phyloP scores from a whole-genome alignment of 1,140 invertebrate species.

The Drosophila nebulosa region DNA sequence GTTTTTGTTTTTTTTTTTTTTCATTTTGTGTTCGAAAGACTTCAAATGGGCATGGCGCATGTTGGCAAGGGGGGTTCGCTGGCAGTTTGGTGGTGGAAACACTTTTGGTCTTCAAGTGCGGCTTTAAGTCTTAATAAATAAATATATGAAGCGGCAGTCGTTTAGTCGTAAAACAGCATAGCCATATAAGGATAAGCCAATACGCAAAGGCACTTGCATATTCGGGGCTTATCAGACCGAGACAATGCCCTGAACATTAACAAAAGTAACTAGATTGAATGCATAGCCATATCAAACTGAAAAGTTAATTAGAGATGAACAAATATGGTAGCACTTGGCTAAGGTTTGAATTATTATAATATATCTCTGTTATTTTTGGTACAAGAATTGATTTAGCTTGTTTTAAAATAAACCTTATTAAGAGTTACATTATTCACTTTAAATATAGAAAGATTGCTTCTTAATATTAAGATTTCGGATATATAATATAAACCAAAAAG shows the following conservation, averaged over 20 bases:
- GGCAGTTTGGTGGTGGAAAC: background rate
- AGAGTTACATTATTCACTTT: too few species aligned
- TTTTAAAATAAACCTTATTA: too few species aligned
- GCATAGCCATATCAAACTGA: too few species aligned
- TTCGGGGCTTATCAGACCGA: background rate
- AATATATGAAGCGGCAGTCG: constrained; percentile 48
- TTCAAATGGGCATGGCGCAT: background rate
- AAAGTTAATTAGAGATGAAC: too few species aligned
- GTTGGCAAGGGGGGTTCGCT: background rate
- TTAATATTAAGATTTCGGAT: too few species aligned
- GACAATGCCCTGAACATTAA: background rate
- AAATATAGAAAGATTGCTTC: too few species aligned
- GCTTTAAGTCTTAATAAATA: constrained; percentile 73
- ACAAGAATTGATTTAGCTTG: too few species aligned
- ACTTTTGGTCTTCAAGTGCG: constrained; percentile 29
- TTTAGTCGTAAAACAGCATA: constrained; percentile 52
- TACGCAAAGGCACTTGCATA: background rate
- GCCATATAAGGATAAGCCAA: constrained; percentile 17
- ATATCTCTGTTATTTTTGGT: too few species aligned
- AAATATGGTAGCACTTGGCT: too few species aligned
- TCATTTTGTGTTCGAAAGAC: constrained; percentile 5
- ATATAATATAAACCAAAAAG: too few species aligned
- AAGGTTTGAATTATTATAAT: too few species aligned
- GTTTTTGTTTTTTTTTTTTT: constrained; percentile 12
- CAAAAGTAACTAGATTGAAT: background rate